phyloP scores from a whole-genome alignment of 2,888 invertebrate species.

The Halictus ligatus region DNA sequence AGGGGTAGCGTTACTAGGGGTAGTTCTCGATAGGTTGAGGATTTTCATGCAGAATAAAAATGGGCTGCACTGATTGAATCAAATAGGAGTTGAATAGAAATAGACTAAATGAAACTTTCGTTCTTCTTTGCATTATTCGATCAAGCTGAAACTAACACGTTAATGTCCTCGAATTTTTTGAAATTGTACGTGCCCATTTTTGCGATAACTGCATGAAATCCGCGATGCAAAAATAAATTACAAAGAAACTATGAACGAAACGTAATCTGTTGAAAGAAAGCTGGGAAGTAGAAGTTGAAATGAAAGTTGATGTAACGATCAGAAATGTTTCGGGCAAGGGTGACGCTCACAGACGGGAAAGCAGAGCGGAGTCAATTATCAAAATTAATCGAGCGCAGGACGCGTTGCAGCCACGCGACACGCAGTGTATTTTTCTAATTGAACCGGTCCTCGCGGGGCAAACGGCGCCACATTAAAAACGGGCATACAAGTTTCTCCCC shows the following conservation, averaged over 20 bases:
- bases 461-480: slow-evolving; percentile 22
- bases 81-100: no score
- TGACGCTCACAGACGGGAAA: not conserved
- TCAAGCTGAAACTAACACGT: no score
- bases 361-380: not conserved
- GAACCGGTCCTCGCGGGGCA: slow-evolving; percentile 21
- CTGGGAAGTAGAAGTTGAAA: not conserved
- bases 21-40: no score
- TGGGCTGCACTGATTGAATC: no score
- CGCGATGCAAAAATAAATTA: no score
- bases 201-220: no score
- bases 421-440: slow-evolving; percentile 32
- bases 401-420: not conserved
- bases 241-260: not conserved
- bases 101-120: no score
- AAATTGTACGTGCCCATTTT: no score
- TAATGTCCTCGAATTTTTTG: no score
- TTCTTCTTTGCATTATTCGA: no score
- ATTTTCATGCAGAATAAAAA: no score
- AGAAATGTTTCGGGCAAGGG: not conserved
- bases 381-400: not conserved
- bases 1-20: no score
- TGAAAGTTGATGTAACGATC: not conserved
- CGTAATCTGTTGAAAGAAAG: not conserved
- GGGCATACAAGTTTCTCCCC: slow-evolving; percentile 15